Evolutionary conservation across 2,797 vertebrate species (phyloP), one percentile per base, ranked within the genome.

Genomic region (Champsocephalus esox): DNA sequence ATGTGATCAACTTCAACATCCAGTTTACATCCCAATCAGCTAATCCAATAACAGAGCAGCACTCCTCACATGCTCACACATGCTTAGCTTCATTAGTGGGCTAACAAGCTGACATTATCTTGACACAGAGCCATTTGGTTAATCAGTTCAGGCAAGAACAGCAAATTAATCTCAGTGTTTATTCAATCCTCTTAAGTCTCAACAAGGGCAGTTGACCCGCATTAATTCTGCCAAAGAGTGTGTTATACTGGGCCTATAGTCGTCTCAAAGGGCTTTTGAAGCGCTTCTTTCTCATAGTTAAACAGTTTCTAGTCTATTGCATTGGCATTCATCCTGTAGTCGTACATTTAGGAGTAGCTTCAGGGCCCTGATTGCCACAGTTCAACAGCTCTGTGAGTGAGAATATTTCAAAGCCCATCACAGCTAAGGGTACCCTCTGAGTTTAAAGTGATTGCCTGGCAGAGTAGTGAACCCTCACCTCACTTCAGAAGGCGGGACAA

Each of bases 361-460:
- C 21, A 41, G 8, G 49, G 19, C n/a, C 50, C 61, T 19, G 24
- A 66, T 44, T 34, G 59, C 41, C 66, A 46, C 55, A 48, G 81
- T 72, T 86, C 79, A 87, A 77, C 76, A 71, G 70, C 45, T 3
- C 34, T 38, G 8, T 38, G 34, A 38, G 11, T 7, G 41, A 79
- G 59, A 66, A 81, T 9, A 45, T 55, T 71, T 70, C 62, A 62
- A 44, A 79, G 55, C 80, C 66, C 79, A 59, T 51, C 65, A 24
- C 52, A 12, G 70, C 75, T 73, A 46, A 61, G 82, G 85, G 83
- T 63, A 66, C 87, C 49, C 88, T 88, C 88, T 51, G 5, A 86
- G 72, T 87, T 64, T 70, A 72, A 75, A 83, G 82, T 80, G 83
- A 85, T 58, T 71, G 73, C 28, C 61, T 64, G 75, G 81, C 70